Conservation (phyloP, 2,113 vertebrate genomes). For the Pithys albifrons region DNA sequence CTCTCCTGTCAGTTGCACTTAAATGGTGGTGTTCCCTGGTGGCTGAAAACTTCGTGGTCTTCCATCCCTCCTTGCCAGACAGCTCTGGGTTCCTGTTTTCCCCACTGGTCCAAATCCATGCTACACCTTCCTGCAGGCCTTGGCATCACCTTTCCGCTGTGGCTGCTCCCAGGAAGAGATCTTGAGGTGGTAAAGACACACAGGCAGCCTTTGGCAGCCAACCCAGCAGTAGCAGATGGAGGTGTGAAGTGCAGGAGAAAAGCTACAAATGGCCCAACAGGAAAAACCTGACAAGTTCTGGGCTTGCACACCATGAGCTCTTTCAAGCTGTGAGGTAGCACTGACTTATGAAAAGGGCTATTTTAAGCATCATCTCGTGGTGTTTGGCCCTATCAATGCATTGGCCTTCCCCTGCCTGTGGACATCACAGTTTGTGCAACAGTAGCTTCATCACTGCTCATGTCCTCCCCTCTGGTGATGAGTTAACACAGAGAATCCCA, state of each 20-base stretch:
- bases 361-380: neutral
- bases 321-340: neutral
- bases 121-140: neutral
- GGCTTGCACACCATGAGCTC: neutral
- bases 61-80: neutral
- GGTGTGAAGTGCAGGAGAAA: neutral
- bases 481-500: neutral
- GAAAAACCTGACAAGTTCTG: neutral
- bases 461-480: neutral
- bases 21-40: neutral
- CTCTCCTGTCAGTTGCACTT: neutral
- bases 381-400: neutral
- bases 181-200: neutral
- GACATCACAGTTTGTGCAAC: neutral
- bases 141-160: neutral
- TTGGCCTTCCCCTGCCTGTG: neutral
- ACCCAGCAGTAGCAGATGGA: constrained; percentile 31
- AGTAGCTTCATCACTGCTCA: neutral
- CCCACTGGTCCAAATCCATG: neutral
- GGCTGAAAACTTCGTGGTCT: neutral
- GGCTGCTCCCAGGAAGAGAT: neutral
- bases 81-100: neutral
- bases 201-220: neutral
- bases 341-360: neutral
- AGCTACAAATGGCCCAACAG: neutral